Evolutionary conservation across 2,888 invertebrate species (phyloP), one percentile per base, ranked within the genome.

Genomic region (Allophyes oxyacanthae): DNA sequence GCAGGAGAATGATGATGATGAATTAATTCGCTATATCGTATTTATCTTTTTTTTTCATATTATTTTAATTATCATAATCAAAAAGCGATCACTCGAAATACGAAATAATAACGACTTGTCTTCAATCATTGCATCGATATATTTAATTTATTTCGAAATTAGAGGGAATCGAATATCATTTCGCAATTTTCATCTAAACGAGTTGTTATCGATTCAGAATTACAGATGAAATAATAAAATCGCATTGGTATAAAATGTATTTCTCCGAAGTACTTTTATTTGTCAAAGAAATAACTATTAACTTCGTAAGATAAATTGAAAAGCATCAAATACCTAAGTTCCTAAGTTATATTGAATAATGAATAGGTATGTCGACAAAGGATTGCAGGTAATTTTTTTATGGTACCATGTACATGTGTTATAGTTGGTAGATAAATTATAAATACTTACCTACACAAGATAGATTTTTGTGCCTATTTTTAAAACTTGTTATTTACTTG

Each of bases 321-420:
- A 10, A 28, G 14, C 20, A 20, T 20, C 4, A 20, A 3, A 3
- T 20, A 3, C 2, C 20, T 64, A 43, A 33, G 11, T 57, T 46
- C 45, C 41, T 14, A 38, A 46, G 37, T 63, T 56, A 50, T 63
- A 64, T 50, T 64, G 57, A 64, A 57, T n/a, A n/a, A n/a, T n/a
- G n/a, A n/a, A n/a, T n/a, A n/a, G n/a, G 4, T 57, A 51, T 6
- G 42, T 57, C 37, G 6, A 36, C 57, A 57, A 64, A 57, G 55
- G 48, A 34, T 55, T 44, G 32, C 26, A n/a, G n/a, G n/a, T n/a
- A n/a, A n/a, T n/a, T n/a, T n/a, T n/a, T n/a, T n/a, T n/a, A n/a
- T n/a, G n/a, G n/a, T n/a, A n/a, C n/a, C n/a, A n/a, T n/a, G n/a
- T n/a, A n/a, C n/a, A n/a, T n/a, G n/a, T n/a, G n/a, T n/a, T n/a